Evolutionary conservation across 2,888 invertebrate genomes (phyloP).

Genomic region (Troides oblongomaculatus): DNA sequence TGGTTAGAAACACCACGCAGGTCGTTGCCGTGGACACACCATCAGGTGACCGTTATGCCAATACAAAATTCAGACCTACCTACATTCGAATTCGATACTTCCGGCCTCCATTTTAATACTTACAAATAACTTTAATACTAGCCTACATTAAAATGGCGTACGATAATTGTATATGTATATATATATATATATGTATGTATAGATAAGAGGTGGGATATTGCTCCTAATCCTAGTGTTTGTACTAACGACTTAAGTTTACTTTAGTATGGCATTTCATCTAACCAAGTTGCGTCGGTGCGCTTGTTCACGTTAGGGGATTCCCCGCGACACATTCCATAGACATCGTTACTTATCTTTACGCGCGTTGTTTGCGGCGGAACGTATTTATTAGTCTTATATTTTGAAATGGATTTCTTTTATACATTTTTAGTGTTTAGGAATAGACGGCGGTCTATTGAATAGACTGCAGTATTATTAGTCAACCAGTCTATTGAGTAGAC

Average conservation of each 20-base stretch:
- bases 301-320: no score
- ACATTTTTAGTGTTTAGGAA: no score
- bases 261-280: conserved; percentile 52
- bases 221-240: conserved; percentile 44
- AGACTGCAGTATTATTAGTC: neutral
- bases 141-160: conserved; percentile 32
- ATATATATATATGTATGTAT: neutral
- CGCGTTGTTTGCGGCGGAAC: no score
- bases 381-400: no score
- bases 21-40: no score
- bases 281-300: no score
- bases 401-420: no score
- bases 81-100: no score
- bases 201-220: conserved; percentile 46
- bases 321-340: neutral
- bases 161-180: conserved; percentile 28
- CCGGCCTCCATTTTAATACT: conserved; percentile 2
- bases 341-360: neutral
- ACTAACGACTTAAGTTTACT: conserved; percentile 47
- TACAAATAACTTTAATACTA: conserved; percentile 15
- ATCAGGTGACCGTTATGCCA: no score
- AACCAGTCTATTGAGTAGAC: neutral
- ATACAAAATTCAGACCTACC: no score
- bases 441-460: no score
- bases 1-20: no score